phyloP scores from a whole-genome alignment of 2,888 invertebrate species.

The Rhabditoides inermis region DNA sequence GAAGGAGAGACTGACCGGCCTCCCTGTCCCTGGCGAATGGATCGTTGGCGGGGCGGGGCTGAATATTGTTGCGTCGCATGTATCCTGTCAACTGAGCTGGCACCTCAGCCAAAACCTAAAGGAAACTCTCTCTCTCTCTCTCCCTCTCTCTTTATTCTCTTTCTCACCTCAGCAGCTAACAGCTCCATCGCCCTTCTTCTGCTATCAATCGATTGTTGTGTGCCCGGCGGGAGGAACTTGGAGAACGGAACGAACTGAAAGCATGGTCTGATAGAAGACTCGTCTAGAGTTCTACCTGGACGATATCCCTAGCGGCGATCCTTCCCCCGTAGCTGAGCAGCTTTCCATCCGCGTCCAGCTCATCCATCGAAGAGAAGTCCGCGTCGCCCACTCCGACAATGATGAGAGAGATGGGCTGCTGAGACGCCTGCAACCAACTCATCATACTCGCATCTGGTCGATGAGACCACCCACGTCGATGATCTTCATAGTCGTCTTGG shows the following conservation, averaged over 20 bases:
- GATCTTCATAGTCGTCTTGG: constrained; percentile 57
- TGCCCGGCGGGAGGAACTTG: constrained; percentile 42
- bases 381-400: constrained; percentile 63
- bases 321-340: constrained; percentile 54
- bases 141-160: too few species aligned
- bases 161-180: constrained; percentile 60
- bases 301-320: constrained; percentile 60
- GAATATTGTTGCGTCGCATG: constrained; percentile 21
- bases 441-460: background rate
- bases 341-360: constrained; percentile 60
- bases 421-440: constrained; percentile 55
- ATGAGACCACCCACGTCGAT: constrained; percentile 31
- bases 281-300: constrained; percentile 54
- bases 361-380: constrained; percentile 62
- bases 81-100: constrained; percentile 34
- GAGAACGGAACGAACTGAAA: constrained; percentile 52
- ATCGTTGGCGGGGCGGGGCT: constrained; percentile 10
- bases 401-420: constrained; percentile 62
- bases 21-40: constrained; percentile 14
- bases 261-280: background rate
- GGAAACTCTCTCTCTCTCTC: background rate
- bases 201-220: constrained; percentile 34
- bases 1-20: too few species aligned
- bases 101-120: constrained; percentile 20
- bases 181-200: constrained; percentile 48